Base-by-base conservation (phyloP, 2,888 invertebrate species). In the Dusona sp. region DNA sequence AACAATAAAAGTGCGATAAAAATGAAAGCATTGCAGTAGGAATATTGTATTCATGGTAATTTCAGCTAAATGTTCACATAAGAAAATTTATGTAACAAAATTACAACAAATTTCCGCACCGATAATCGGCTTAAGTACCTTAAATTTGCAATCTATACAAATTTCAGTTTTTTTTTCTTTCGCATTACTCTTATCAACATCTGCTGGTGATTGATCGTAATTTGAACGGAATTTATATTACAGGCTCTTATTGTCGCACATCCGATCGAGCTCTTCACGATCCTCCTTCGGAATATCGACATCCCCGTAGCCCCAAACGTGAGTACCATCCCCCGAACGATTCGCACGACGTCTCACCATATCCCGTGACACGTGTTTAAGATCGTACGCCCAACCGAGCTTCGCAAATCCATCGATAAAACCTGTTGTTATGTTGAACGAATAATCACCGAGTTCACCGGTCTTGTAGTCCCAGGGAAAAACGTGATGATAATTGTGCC, bases 401-500 rank as follows among this genome's bases (percentile, higher is more conserved):
- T 95, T 95, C 0, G 97, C 97, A 92, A 97, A 98, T 7, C 96
- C 94, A 92, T 98, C 97, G 87, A 98, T 98, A 90, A 98, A 97
- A 0, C 95, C 95, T 0, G 98, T 98, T 0, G 98, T 98, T 0
- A 97, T 92, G 92, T 98, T 98, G 80, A 95, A 93, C 19, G 95
- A 94, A 83, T 96, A 95, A 78, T 95, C 94, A 0, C 97, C 97
- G 33, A 97, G 94, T 94, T 95, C 96, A 90, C 93, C 96, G 89
- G 95, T 95, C 92, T 94, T 95, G 92, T 95, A 96, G 88, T 95
- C 95, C 95, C 95, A 95, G 0, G 94, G 96, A 91, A 97, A 97
- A 19, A 97, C 97, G 92, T 97, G 97, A 92, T 97, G 97, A 92
- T 97, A 97, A 94, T 97, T 97, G 94, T 97, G 97, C 97, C 97